Base-by-base conservation (phyloP, 1,140 invertebrate species). In the Camponotus floridanus region DNA sequence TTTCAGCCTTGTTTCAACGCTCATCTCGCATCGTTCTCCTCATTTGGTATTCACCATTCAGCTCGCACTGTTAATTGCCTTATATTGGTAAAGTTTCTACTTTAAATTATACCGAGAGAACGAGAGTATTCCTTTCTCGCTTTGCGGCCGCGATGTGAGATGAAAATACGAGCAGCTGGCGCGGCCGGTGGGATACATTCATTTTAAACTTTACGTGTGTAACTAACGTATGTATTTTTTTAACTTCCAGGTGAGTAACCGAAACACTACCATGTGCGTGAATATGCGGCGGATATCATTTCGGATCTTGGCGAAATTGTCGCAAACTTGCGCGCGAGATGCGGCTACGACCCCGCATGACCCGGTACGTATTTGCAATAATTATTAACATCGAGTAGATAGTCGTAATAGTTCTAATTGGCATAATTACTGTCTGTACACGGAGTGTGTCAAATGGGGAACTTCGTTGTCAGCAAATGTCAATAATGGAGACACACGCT, bases 21-120 rank as follows among this genome's bases (percentile, higher is more conserved):
- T 51, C 4, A 9, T 57, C 76, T 86, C 57, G 48, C 76, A 65
- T 70, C 42, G 33, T 73, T 65, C 73, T 76, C 36, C 76, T 71
- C 55, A 84, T 85, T 68, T 85, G 42, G 73, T 85, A 85, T 86
- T 87, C 80, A 62, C 71, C 79, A 73, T 89, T 87, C 76, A 26
- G 42, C 93, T 87, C 21, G 76, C 61, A 33, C 71, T 51, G 86
- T 92, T 92, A 80, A 91, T 86, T 71, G 78, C 61, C 86, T 95
- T 93, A 86, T 92, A 86, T 90, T 95, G 94, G 57, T 90, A 92
- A 86, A 90, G 87, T 91, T 93, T 94, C 21, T 91, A 88, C 48
- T 85, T 62, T 18, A 57, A 85, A 85, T 85, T 85, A 85, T 78
- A 85, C 21, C 45, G 45, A 48, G 45, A 48, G 45, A 78, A 57